Evolutionary conservation across 2,797 vertebrate species (phyloP).

Genomic region (Enteromius thamalakanensis): DNA sequence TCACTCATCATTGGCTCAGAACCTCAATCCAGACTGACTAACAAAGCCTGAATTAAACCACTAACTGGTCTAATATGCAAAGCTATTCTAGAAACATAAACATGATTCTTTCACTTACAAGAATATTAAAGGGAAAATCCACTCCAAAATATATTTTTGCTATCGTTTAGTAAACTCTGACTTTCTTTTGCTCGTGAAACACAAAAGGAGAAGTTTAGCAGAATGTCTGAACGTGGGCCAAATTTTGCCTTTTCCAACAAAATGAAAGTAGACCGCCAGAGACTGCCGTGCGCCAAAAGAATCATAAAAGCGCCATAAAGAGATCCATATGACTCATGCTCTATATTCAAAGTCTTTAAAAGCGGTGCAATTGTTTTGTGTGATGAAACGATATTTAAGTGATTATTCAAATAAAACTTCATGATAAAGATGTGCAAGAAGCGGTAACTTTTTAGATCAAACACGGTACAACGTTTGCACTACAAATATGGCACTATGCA

Average conservation of each 20-base stretch:
- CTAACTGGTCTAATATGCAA: not conserved
- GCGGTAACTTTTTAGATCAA: not conserved
- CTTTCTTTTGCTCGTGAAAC: not conserved
- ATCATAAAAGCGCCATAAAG: conserved; percentile 1
- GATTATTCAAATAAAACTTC: conserved; percentile 5
- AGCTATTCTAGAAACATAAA: conserved; percentile 10
- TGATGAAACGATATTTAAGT: not conserved
- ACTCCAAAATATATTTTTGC: not conserved
- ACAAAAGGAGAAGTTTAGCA: conserved; percentile 1
- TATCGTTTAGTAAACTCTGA: not conserved
- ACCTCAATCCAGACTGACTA: conserved; percentile 24
- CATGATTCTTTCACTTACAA: not conserved
- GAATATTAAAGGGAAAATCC: not conserved
- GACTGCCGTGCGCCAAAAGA: not conserved
- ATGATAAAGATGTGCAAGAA: not conserved
- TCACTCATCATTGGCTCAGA: conserved; percentile 37
- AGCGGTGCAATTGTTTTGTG: not conserved
- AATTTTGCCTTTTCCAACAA: not conserved
- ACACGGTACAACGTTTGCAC: not conserved
- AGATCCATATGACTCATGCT: not conserved
- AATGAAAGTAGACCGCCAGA: conserved; percentile 5
- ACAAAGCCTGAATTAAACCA: not conserved
- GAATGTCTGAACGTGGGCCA: not conserved
- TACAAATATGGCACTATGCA: not conserved
- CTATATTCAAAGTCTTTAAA: conserved; percentile 6